Evolutionary conservation across 1,140 invertebrate species (phyloP), one percentile per base, ranked within the genome.

Genomic region (Periplaneta americana): DNA sequence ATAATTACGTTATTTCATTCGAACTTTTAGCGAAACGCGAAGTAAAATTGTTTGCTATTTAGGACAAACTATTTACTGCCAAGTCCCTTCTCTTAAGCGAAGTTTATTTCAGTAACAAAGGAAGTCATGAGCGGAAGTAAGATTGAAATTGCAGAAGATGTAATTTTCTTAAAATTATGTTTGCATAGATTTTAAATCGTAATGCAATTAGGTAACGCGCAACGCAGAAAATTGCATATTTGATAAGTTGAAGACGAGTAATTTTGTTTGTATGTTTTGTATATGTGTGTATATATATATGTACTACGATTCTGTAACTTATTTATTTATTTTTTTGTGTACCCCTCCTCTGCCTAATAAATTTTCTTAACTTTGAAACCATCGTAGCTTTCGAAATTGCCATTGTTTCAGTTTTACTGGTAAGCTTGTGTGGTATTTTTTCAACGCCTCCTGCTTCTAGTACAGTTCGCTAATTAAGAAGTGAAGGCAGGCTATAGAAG

Each of bases 381-480:
- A 15, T 22, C 34, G 22, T 22, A 22, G n/a, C 34, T 31, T 31
- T 37, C 35, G n/a, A n/a, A 78, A 78, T 32, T 78, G 77, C 17
- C 34, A 78, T 37, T 78, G 35, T 37, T 78, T 34, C 35, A 31
- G 34, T 39, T 78, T 78, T 37, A 15, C 32, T 37, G 17, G n/a
- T 9, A 32, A 31, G 11, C 18, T 39, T 78, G n/a, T 78, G n/a
- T 32, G 10, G 28, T 31, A n/a, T 13, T 48, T 36, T 35, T 22
- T 18, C 31, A 17, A 36, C 10, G 17, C 35, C 33, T 32, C 34
- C 15, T 78, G 13, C 77, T 35, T 32, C 22, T n/a, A 5, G 35
- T 78, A 37, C n/a, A 36, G 77, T 48, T 48, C 34, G 34, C 77
- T 78, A 78, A 78, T 78, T 78, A 78, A 78, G 77, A 48, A 78